Evolutionary conservation across 1,140 invertebrate species (phyloP), one percentile per base, ranked within the genome.

Genomic region (Drosophila melanogaster): DNA sequence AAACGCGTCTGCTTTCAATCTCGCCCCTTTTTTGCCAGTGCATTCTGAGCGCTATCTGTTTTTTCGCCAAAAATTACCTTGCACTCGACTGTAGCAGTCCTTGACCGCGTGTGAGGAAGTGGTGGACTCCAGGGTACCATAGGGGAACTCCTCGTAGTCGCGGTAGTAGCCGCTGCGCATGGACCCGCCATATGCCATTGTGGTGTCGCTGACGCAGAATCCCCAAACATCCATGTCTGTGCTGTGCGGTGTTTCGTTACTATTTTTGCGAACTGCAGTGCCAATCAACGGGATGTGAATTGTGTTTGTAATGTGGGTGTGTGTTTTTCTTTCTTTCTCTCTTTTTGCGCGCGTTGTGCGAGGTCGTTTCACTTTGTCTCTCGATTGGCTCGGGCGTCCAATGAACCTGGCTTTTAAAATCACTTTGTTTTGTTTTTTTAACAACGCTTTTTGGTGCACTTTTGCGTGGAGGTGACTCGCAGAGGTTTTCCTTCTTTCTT

Each of bases 81-180:
- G 90, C 50, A 92, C 91, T 53, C 80, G 83, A 49, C 80, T 91
- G 66, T 92, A 92, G 30, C 87, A 90, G 73, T 92, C 91, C 76
- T 91, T 92, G 51, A 81, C 69, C 35, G 79, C 76, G 65, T 73
- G 79, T 7, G 84, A 40, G 15, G 61, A 77, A 15, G 65, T 50
- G 57, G 43, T 78, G 17, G 54, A 71, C 55, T 92, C 91, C 37
- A 92, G 54, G 22, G 91, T 85, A 33, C 91, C 91, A 77, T 92
- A 92, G 46, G 91, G 91, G 44, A 91, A 92, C 67, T 91, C 77
- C 66, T 94, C 93, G 80, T 93, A 94, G 49, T 94, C 93, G 12
- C 93, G 87, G 67, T 93, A 94, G 30, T 93, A 92, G 12, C 91
- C 80, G 30, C 71, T 87, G 41, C 93, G 87, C 66, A 93, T 91